Base-by-base conservation (phyloP, 2,888 invertebrate genomes). In the Tinea trinotella region DNA sequence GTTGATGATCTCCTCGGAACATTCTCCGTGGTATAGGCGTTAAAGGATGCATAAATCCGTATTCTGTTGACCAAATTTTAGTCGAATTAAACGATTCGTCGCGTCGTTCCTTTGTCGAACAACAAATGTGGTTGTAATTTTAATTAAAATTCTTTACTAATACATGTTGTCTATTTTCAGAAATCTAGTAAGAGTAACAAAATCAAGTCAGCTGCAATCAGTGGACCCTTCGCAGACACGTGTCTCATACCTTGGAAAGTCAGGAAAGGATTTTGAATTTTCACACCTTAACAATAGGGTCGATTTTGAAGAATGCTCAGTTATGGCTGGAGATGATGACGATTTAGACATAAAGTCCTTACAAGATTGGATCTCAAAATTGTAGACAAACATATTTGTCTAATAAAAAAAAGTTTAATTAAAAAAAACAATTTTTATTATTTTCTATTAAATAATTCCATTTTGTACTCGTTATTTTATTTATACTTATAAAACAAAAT, bases 181-280 rank as follows among this genome's bases (percentile, higher is more conserved):
- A 64, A 95, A 95, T 72, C 89, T 94, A n/a, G 88, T 97, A 4
- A 89, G 96, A 20, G 88, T 93, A 46, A 97, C 97, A 0, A 93
- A 95, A 66, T 90, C 92, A 30, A 95, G 90, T 64, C 93, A 95
- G 63, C 78, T 97, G 58, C 90, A 93, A 62, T 91, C 93, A 0
- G 92, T 92, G 0, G 93, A 93, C 63, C 87, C 89, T 0, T 87
- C 89, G 34, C 86, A 88, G 50, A 76, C 87, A 53, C 89, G 88
- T 44, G 76, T 84, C 0, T 81, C 83, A n/a, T 91, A 88, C 61
- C 82, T 97, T 20, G 96, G 96, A 13, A 92, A 91, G 66, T 76
- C 83, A 2, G 93, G 92, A 54, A 92, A 92, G 67, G 93, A 95
- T 67, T 97, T 98, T 77, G 91, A 93, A 63, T 97, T 97, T 71